phyloP scores from a whole-genome alignment of 35 echinoderm and acorn worm genomes.

The Hemicentrotus pulcherrimus region DNA sequence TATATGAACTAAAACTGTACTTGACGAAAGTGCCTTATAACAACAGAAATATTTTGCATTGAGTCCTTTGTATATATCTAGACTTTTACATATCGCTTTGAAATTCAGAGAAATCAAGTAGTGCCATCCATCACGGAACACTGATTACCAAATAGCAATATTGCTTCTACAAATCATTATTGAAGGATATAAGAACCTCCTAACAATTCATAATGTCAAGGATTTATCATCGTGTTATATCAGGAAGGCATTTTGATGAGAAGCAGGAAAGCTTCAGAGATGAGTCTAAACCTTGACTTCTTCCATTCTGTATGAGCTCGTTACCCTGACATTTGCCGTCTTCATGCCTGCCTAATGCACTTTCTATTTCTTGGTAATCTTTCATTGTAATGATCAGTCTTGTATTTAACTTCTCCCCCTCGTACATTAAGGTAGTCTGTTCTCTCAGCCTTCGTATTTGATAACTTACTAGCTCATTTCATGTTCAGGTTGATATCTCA shows the following conservation, averaged over 20 bases:
- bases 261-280: not conserved
- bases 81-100: not conserved
- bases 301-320: not conserved
- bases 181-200: not conserved
- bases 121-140: not conserved
- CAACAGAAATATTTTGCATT: too few species aligned
- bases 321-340: not conserved
- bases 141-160: not conserved
- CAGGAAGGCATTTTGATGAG: not conserved
- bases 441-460: too few species aligned
- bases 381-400: not conserved
- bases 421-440: too few species aligned
- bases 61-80: too few species aligned
- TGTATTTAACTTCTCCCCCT: not conserved
- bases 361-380: not conserved
- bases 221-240: not conserved
- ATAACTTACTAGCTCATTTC: too few species aligned
- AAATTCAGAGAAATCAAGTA: not conserved
- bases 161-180: not conserved
- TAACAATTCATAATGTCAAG: not conserved
- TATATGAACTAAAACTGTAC: too few species aligned
- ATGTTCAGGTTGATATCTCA: too few species aligned
- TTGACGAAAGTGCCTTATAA: too few species aligned
- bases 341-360: not conserved
- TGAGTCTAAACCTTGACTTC: not conserved